Evolutionary conservation across 2,888 invertebrate species (phyloP), one percentile per base, ranked within the genome.

Genomic region (Dioctria linearis): DNA sequence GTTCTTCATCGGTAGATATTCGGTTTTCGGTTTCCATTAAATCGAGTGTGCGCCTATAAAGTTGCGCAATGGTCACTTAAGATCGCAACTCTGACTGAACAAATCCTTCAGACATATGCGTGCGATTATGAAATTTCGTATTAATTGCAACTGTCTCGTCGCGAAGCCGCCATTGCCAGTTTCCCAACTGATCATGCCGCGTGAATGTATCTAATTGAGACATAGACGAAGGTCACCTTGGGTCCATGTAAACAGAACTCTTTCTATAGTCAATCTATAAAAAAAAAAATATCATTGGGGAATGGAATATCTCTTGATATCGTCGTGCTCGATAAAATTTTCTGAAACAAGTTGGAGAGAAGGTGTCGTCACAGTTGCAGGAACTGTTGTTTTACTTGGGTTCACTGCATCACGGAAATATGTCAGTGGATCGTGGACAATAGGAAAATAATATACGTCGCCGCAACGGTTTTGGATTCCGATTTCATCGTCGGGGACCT

Each of bases 401-500:
- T 43, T 73, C 59, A 59, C 73, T 43, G 73, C 57, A 13, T 40
- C 73, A 42, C 43, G 59, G 73, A 75, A 59, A 59, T 75, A 59
- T 75, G 73, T 59, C 59, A 75, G 73, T 75, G 59, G 73, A 75
- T 75, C 73, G 37, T 49, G 25, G 43, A 75, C 42, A 75, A 59
- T 59, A 25, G 43, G 4, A 37, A 49, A 76, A 49, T 37, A 57
- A 71, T 49, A 76, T 13, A 25, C 25, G 25, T 51, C 49, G 39
- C 49, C 46, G 13, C 49, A 61, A 43, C 39, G 59, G 42, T 63
- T 63, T 76, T 49, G 37, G 63, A 76, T 76, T 76, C 49, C 76
- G 4, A 63, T 5, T 63, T 49, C 63, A 49, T 76, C 63, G 25
- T 25, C 61, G 9, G 39, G 13, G 25, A 25, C 25, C n/a, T 76